Evolutionary conservation across 2,888 invertebrate species (phyloP).

Genomic region (Epiblema foenella): DNA sequence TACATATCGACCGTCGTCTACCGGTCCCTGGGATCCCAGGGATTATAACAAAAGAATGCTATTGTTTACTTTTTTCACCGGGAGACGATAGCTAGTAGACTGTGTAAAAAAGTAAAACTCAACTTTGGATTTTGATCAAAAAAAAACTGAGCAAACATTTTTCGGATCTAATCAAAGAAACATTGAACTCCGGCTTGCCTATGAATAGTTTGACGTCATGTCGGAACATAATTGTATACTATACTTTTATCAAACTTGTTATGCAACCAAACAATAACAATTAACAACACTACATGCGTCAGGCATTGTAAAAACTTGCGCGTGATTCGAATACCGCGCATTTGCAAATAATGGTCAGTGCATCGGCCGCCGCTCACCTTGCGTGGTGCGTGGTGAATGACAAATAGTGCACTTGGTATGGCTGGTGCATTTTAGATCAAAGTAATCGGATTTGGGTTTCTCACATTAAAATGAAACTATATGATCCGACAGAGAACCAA

Average conservation of each 20-base stretch:
- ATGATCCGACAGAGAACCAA: too few species aligned
- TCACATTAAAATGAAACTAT: not conserved
- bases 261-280: conserved; percentile 56
- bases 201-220: too few species aligned
- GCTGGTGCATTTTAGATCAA: conserved; percentile 31
- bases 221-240: not conserved
- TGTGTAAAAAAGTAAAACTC: too few species aligned
- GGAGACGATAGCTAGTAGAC: too few species aligned
- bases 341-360: conserved; percentile 76
- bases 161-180: too few species aligned
- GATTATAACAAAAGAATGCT: too few species aligned
- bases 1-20: too few species aligned
- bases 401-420: conserved; percentile 57
- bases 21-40: too few species aligned
- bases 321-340: conserved; percentile 70
- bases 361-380: conserved; percentile 79
- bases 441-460: conserved; percentile 21
- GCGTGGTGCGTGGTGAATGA: conserved; percentile 68
- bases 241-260: not conserved
- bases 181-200: too few species aligned
- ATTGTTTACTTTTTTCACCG: too few species aligned
- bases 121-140: too few species aligned
- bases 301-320: conserved; percentile 51
- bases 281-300: conserved; percentile 47
- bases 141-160: too few species aligned